Evolutionary conservation across 1,140 invertebrate species (phyloP), one percentile per base, ranked within the genome.

Genomic region (Schmidtea mediterranea): DNA sequence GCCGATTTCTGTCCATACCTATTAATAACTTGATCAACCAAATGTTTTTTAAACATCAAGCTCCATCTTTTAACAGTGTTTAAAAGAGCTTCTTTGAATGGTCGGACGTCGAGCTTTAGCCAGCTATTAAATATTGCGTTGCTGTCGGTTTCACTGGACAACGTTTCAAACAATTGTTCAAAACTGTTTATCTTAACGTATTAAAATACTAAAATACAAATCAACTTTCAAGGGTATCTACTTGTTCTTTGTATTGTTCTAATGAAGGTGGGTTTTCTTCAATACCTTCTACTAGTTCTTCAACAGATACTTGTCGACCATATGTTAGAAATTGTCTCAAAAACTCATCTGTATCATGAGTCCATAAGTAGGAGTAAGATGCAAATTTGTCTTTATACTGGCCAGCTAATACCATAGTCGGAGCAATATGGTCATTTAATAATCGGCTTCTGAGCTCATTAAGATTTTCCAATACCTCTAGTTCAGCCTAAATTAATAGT

Each of bases 41-140:
- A 69, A 70, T 90, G 79, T 57, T 83, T 75, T 62, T 90, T 89
- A 63, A 87, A 90, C 79, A 87, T 84, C 53, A 78, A 77, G 12
- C 81, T 80, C 86, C 86, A 92, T 66, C 80, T 81, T 56, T 82
- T 76, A 36, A 66, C 61, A 51, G 61, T 65, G 55, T 66, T 67
- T 0, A 66, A 53, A 26, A 68, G 54, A 36, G 59, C 58, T 49
- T 65, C 60, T 56, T 62, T 65, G 54, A 68, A 67, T 43, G 63
- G 65, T 43, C 61, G 57, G 21, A 84, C 72, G 63, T 90, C 80
- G 8, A 92, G 76, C 63, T 80, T 74, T 62, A 92, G 84, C 84
- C 86, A 94, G 12, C 72, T 68, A 67, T 80, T 79, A 66, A 90
- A 84, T 23, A 83, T 70, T 63, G 78, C 75, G 6, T 54, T 58